Conservation (phyloP, 2,113 vertebrate genomes). For the Sinocyclocheilus maitianheensis region DNA sequence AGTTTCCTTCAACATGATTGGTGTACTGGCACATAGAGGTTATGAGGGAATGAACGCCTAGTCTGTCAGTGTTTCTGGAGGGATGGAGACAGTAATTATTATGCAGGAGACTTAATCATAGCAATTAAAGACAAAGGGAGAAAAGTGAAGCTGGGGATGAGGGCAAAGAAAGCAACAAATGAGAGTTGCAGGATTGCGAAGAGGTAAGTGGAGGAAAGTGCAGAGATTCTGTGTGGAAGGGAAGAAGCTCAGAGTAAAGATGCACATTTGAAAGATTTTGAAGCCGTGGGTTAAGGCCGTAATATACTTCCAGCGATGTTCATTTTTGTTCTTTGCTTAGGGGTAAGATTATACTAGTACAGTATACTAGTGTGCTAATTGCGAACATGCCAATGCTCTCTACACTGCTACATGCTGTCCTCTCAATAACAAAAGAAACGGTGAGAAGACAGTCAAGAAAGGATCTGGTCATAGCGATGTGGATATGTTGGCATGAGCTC, state of each 20-base stretch:
- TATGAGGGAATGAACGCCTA: conserved; percentile 6
- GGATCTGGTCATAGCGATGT: no score
- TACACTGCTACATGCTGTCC: no score
- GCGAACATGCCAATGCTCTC: no score
- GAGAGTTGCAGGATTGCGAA: neutral
- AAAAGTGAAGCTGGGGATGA: neutral
- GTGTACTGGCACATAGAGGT: neutral
- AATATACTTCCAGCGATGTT: no score
- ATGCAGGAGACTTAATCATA: conserved; percentile 37
- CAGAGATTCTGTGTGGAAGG: neutral
- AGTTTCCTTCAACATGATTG: conserved; percentile 16
- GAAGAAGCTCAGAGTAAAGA: neutral
- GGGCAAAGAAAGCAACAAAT: conserved; percentile 1
- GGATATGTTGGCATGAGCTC: no score
- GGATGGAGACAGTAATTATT: conserved; percentile 41
- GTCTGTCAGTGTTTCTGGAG: conserved; percentile 22
- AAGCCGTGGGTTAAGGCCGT: neutral
- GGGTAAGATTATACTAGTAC: no score
- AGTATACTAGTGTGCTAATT: no score
- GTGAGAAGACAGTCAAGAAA: no score
- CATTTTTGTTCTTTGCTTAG: no score
- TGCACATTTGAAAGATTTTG: neutral
- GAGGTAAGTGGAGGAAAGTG: neutral
- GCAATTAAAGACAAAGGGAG: conserved; percentile 23
- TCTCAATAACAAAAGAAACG: no score